Evolutionary conservation across 2,113 vertebrate genomes (phyloP).

Genomic region (Todiramphus saurophagus): DNA sequence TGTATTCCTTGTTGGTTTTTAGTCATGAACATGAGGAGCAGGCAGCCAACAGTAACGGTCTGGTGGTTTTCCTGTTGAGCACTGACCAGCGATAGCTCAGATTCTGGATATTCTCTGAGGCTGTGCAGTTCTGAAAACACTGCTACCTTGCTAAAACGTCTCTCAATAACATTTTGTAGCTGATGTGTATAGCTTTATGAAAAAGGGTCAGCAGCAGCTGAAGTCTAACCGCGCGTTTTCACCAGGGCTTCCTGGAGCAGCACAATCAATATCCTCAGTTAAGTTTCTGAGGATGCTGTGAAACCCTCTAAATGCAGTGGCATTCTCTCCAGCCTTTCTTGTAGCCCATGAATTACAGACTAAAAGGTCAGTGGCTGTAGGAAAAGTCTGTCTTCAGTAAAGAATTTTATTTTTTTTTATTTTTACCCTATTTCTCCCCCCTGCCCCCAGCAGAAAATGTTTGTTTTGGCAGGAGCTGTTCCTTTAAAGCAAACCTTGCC

Average conservation of each 20-base stretch:
- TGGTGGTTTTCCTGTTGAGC: background rate
- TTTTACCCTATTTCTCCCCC: too few species aligned
- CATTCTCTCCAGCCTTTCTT: constrained; percentile 57
- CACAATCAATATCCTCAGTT: constrained; percentile 33
- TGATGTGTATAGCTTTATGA: constrained; percentile 33
- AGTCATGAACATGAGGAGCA: background rate
- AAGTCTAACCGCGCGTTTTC: background rate
- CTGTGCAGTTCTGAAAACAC: background rate
- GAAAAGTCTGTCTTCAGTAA: constrained; percentile 9
- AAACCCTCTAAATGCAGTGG: constrained; percentile 34
- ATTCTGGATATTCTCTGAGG: background rate
- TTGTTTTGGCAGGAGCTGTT: background rate
- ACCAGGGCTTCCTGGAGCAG: constrained; percentile 11
- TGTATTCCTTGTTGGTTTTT: background rate
- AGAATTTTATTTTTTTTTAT: background rate
- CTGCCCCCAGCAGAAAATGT: too few species aligned
- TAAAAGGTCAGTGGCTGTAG: constrained; percentile 35
- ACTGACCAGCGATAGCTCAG: background rate
- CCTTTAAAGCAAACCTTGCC: background rate
- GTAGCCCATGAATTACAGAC: constrained; percentile 54
- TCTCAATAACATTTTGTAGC: constrained; percentile 50
- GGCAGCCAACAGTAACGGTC: background rate
- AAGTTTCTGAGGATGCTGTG: constrained; percentile 54
- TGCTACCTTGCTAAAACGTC: background rate
- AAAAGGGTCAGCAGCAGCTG: constrained; percentile 39